Conservation (phyloP, 2,113 vertebrate species). For the Prionailurus viverrinus region DNA sequence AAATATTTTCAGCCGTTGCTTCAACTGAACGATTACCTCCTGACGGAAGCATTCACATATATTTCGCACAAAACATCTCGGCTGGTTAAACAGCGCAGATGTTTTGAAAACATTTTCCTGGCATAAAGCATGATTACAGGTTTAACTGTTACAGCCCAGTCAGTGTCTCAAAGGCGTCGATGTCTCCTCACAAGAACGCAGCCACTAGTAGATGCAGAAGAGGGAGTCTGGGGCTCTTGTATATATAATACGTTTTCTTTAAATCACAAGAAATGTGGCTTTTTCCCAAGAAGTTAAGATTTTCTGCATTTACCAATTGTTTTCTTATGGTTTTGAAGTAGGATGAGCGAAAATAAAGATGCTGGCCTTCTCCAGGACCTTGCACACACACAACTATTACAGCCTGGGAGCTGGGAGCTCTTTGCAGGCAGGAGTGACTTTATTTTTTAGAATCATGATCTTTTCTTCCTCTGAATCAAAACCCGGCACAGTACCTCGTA, state of each 20-base stretch:
- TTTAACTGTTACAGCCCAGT: background rate
- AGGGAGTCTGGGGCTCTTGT: background rate
- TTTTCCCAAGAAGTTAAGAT: background rate
- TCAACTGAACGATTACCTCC: constrained; percentile 14
- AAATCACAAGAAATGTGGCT: background rate
- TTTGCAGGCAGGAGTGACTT: background rate
- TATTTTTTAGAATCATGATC: background rate
- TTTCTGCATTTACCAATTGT: background rate
- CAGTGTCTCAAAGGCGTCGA: background rate
- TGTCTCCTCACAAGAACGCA: background rate
- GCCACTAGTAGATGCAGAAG: background rate
- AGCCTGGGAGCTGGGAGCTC: background rate
- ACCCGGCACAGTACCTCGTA: background rate
- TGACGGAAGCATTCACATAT: constrained; percentile 40
- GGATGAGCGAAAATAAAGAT: background rate
- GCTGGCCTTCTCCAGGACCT: background rate
- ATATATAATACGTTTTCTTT: background rate
- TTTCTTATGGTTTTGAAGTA: background rate
- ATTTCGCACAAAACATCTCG: constrained; percentile 43
- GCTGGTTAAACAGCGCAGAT: constrained; percentile 56
- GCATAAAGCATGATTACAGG: background rate
- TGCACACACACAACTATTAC: background rate
- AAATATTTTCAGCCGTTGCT: constrained; percentile 20
- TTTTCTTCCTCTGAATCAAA: constrained; percentile 29
- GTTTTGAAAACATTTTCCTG: constrained; percentile 60